These are phyloP conservation scores for Aphidius colemani DNA, from an alignment of 2,888 invertebrate genomes.

Conservation along the genomic window DNA sequence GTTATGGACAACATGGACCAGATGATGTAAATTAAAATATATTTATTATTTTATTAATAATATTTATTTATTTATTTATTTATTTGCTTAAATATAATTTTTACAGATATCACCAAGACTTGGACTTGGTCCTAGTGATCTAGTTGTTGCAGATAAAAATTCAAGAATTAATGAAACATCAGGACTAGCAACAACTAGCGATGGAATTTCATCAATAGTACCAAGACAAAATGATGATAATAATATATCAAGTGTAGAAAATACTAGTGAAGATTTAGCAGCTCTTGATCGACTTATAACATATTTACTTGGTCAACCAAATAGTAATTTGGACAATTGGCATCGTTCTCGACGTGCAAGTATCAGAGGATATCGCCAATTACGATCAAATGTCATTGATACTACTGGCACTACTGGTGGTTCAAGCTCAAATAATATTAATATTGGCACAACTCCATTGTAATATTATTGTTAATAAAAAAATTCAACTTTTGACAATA, in stretches of 20 bases:
- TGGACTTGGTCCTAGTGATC: conserved; percentile 37
- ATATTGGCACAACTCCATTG: conserved; percentile 47
- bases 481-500: too few species aligned
- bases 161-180: conserved; percentile 19
- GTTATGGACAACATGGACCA: conserved; percentile 72
- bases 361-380: conserved; percentile 48
- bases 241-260: conserved; percentile 50
- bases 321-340: conserved; percentile 47
- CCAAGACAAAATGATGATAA: conserved; percentile 54
- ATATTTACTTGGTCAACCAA: conserved; percentile 64
- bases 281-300: conserved; percentile 69
- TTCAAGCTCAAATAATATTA: conserved; percentile 29
- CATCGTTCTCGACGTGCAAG: conserved; percentile 50
- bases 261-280: conserved; percentile 65
- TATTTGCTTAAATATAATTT: not conserved
- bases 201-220: conserved; percentile 6
- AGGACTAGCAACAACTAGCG: not conserved
- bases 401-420: conserved; percentile 21
- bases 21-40: conserved; percentile 64
- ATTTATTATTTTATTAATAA: not conserved
- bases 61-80: not conserved
- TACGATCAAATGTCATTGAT: conserved; percentile 39
- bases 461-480: conserved; percentile 29
- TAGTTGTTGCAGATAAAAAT: conserved; percentile 2
- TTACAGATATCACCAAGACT: conserved; percentile 47